Conservation (phyloP, 1,140 invertebrate genomes). For the Limonius californicus region DNA sequence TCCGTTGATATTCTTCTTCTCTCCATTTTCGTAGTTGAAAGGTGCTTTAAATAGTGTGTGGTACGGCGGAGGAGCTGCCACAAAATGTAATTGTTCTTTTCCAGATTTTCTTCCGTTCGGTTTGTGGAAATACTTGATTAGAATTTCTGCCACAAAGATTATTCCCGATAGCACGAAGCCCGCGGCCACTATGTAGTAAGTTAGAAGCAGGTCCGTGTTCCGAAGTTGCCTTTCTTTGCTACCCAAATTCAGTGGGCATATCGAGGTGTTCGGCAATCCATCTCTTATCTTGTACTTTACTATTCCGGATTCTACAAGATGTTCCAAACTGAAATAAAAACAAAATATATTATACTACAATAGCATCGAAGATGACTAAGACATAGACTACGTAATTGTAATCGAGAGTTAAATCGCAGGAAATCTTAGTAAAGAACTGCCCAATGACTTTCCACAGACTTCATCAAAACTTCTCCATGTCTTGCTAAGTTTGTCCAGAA, state of each 20-base stretch:
- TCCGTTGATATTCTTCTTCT: slow-evolving; percentile 61
- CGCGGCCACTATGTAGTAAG: slow-evolving; percentile 64
- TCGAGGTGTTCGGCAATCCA: slow-evolving; percentile 62
- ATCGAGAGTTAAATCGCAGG: not conserved
- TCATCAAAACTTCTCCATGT: no score
- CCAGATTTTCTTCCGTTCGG: not conserved
- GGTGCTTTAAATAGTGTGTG: slow-evolving; percentile 49
- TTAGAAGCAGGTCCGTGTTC: slow-evolving; percentile 63
- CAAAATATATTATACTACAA: no score
- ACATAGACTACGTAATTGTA: not conserved
- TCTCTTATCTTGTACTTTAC: slow-evolving; percentile 57
- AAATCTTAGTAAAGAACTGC: no score
- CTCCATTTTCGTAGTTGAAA: slow-evolving; percentile 49
- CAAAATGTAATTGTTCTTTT: not conserved
- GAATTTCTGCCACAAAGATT: slow-evolving; percentile 61
- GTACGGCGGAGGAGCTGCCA: slow-evolving; percentile 52
- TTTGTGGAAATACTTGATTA: not conserved
- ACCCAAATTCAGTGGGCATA: slow-evolving; percentile 71
- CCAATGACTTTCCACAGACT: no score
- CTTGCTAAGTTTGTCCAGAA: no score
- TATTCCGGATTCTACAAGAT: slow-evolving; percentile 66
- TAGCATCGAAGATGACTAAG: no score
- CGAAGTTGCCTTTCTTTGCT: slow-evolving; percentile 69
- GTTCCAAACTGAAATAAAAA: slow-evolving; percentile 53
- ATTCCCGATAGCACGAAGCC: slow-evolving; percentile 56